These are phyloP conservation scores for Indri indri DNA, from an alignment of 2,113 vertebrate genomes.

Conservation along the genomic window DNA sequence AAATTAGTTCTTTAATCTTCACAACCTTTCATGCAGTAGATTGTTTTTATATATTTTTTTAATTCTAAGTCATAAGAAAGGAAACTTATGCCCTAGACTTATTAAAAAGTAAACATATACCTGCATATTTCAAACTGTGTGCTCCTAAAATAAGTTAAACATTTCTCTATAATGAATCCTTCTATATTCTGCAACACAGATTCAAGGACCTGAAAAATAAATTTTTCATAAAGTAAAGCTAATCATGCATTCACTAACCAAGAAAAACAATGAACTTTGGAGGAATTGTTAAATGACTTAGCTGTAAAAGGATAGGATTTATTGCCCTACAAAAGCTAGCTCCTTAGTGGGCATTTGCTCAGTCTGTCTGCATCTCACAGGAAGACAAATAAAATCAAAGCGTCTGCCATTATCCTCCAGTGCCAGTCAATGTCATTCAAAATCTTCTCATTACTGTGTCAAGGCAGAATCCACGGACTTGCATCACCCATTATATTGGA, in stretches of 20 bases:
- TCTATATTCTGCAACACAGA: neutral
- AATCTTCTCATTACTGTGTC: neutral
- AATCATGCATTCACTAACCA: neutral
- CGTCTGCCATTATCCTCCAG: neutral
- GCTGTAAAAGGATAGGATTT: constrained; percentile 9
- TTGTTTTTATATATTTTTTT: neutral
- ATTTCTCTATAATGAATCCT: neutral
- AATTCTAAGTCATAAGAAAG: neutral
- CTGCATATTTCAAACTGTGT: neutral
- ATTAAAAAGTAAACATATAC: neutral
- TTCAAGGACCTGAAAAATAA: neutral
- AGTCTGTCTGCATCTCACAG: neutral
- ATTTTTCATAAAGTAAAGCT: constrained; percentile 21
- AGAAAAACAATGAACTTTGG: constrained; percentile 35
- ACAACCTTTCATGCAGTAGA: neutral
- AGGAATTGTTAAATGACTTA: constrained; percentile 26
- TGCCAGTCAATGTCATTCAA: neutral
- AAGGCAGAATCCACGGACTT: neutral
- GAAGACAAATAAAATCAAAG: neutral
- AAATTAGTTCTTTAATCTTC: neutral
- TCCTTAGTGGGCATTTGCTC: neutral
- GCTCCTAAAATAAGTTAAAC: neutral
- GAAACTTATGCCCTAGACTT: no score
- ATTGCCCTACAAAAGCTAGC: neutral
- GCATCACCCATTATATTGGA: neutral